Percentiles rank a stretch among this genome's conserved stretches.
phyloP scores from a whole-genome alignment of 2,113 vertebrate species.

The Rhinolophus sinicus region DNA sequence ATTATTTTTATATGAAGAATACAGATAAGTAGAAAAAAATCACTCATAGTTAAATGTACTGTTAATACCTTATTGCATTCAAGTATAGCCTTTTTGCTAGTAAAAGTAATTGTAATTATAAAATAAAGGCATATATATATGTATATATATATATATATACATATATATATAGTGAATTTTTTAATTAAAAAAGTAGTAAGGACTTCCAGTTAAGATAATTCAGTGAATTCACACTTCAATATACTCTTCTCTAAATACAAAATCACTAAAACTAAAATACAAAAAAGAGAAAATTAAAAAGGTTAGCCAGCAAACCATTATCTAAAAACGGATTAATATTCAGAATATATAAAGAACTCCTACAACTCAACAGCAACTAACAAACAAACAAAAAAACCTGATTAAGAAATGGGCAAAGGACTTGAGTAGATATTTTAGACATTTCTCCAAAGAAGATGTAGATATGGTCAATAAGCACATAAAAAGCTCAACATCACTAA shows the following conservation, averaged over 20 bases:
- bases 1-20: neutral
- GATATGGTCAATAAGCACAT: neutral
- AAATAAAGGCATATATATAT: neutral
- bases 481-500: neutral
- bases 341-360: neutral
- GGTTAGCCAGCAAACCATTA: neutral
- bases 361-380: neutral
- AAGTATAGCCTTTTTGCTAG: neutral
- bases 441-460: neutral
- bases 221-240: neutral
- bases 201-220: neutral
- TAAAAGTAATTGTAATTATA: neutral
- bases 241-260: neutral
- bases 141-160: too few species aligned
- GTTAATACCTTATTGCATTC: neutral
- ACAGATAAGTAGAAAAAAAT: neutral
- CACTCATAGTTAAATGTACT: neutral
- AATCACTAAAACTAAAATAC: neutral
- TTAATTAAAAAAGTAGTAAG: neutral
- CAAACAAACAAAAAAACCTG: neutral
- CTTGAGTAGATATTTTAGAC: neutral
- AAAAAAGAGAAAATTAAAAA: neutral
- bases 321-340: neutral
- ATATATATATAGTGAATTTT: neutral
- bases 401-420: neutral